Evolutionary conservation across 2,888 invertebrate species (phyloP).

Genomic region (Cepaea hortensis): DNA sequence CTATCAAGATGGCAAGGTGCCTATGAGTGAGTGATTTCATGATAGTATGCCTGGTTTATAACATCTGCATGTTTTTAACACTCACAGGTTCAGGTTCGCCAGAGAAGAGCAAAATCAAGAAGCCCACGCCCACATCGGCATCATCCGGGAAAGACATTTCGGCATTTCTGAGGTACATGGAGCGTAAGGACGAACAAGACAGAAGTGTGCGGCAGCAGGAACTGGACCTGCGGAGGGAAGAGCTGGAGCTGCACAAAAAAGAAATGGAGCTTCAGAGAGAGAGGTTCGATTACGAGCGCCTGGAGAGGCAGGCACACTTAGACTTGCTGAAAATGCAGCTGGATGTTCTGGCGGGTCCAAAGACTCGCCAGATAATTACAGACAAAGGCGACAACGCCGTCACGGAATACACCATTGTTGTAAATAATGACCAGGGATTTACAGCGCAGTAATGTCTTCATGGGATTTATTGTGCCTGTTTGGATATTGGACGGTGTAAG

Average conservation of each 20-base stretch:
- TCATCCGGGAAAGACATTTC: conserved; percentile 25
- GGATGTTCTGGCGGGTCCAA: conserved; percentile 10
- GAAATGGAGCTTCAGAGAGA: conserved; percentile 40
- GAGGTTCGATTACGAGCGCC: conserved; percentile 41
- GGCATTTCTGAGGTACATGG: conserved; percentile 32
- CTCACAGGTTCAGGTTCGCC: conserved; percentile 19
- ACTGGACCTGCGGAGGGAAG: conserved; percentile 32
- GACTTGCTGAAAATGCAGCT: conserved; percentile 44
- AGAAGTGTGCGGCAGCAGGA: conserved; percentile 35
- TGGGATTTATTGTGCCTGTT: neutral
- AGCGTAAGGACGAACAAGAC: conserved; percentile 45
- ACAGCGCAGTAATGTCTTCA: conserved; percentile 18
- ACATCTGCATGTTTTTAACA: neutral
- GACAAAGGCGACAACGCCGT: conserved; percentile 24
- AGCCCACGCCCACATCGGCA: neutral
- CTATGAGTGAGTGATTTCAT: too few relatives aligned
- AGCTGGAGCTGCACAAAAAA: conserved; percentile 40
- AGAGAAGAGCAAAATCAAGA: conserved; percentile 4
- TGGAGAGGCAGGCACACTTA: conserved; percentile 45
- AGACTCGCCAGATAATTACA: conserved; percentile 5
- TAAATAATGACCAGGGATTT: conserved; percentile 43
- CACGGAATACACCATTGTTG: conserved; percentile 48
- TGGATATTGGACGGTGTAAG: neutral
- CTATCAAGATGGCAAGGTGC: too few relatives aligned
- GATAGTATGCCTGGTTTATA: too few relatives aligned